These are phyloP conservation scores for Tetraodon nigroviridis DNA, from an alignment of 2,113 vertebrate species.

Conservation along the genomic window DNA sequence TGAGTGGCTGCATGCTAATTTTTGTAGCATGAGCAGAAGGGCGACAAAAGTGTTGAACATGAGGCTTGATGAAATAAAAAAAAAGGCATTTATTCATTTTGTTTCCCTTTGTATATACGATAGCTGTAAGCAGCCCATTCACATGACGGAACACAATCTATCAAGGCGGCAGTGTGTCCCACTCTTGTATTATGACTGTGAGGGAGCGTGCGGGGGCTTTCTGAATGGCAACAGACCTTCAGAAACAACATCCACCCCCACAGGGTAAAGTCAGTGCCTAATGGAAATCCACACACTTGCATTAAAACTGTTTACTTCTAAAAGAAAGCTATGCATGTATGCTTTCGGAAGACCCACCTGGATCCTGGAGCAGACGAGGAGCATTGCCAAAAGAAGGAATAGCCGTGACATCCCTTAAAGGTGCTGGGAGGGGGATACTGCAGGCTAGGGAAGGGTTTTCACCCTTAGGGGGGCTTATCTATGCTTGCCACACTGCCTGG, in stretches of 20 bases:
- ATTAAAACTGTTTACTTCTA: background rate
- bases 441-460: slow-evolving; percentile 50
- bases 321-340: background rate
- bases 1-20: background rate
- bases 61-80: background rate
- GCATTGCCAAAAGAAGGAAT: slow-evolving; percentile 59
- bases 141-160: slow-evolving; percentile 5
- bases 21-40: background rate
- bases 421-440: slow-evolving; percentile 53
- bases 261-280: slow-evolving; percentile 20
- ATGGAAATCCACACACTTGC: slow-evolving; percentile 8
- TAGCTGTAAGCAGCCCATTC: slow-evolving; percentile 27
- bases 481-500: slow-evolving; percentile 60
- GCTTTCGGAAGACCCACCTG: slow-evolving; percentile 53
- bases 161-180: slow-evolving; percentile 9
- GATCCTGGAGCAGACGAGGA: slow-evolving; percentile 67
- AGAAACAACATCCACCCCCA: background rate
- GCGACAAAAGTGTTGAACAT: slow-evolving; percentile 4
- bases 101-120: slow-evolving; percentile 14
- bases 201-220: slow-evolving; percentile 22
- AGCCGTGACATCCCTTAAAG: slow-evolving; percentile 68
- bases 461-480: slow-evolving; percentile 69
- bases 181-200: slow-evolving; percentile 6
- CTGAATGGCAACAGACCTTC: slow-evolving; percentile 10
- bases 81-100: slow-evolving; percentile 21